A percentile compares a stretch with the other conserved stretches of the same genome.
These are phyloP conservation scores for Tympanoctomys barrerae DNA, from an alignment of 2,797 vertebrate genomes.

Conservation along the genomic window DNA sequence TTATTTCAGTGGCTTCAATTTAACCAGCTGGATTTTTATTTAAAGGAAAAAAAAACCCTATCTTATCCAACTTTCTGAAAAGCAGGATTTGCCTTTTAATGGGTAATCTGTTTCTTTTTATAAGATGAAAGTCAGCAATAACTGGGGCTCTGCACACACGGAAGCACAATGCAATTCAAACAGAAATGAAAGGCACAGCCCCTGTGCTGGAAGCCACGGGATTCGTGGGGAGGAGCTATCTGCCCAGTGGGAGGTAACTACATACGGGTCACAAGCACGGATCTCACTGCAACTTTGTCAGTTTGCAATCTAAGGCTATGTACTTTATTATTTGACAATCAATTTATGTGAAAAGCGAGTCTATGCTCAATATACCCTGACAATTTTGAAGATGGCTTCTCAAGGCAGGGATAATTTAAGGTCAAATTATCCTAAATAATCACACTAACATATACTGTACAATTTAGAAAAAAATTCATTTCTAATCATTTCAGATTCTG, in stretches of 20 bases:
- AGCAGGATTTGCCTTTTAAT: conserved; percentile 65
- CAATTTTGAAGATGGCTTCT: conserved; percentile 39
- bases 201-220: background rate
- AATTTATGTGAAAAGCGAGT: background rate
- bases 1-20: conserved; percentile 59
- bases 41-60: conserved; percentile 45
- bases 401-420: background rate
- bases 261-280: background rate
- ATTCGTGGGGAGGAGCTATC: background rate
- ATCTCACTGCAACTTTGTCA: background rate
- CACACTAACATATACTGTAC: background rate
- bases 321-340: background rate
- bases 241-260: background rate
- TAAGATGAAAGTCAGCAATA: conserved; percentile 63
- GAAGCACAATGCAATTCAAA: conserved; percentile 28
- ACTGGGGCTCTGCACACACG: background rate
- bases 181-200: background rate
- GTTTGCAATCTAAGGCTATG: background rate
- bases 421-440: conserved; percentile 26
- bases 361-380: background rate
- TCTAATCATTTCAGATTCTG: conserved; percentile 27
- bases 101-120: conserved; percentile 65
- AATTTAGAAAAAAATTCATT: conserved; percentile 34
- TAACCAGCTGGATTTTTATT: conserved; percentile 73
- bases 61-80: conserved; percentile 71